Evolutionary conservation across 2,888 invertebrate species (phyloP).

Genomic region (Eucriotettix oculatus): DNA sequence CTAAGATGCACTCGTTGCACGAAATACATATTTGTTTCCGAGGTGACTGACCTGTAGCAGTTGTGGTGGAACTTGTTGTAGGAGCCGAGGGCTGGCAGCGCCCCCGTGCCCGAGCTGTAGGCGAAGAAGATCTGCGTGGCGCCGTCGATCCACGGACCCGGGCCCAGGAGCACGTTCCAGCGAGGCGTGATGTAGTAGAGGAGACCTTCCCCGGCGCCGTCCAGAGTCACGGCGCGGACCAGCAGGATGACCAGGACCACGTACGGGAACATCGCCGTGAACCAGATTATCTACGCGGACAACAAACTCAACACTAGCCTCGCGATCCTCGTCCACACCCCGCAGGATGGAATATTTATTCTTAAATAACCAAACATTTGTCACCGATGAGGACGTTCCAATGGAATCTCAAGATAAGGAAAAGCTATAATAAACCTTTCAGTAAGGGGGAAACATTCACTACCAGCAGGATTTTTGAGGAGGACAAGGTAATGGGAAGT

Average conservation of each 20-base stretch:
- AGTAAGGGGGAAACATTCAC: too few species aligned
- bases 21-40: too few species aligned
- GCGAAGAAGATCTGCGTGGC: conserved; percentile 66
- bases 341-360: too few species aligned
- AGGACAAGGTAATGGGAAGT: too few species aligned
- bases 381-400: too few species aligned
- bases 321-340: too few species aligned
- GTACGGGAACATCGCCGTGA: conserved; percentile 59
- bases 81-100: conserved; percentile 53
- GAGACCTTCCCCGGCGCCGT: conserved; percentile 46
- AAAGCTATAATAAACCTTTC: too few species aligned
- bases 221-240: conserved; percentile 45
- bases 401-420: too few species aligned
- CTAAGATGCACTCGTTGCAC: too few species aligned
- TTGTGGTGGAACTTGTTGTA: conserved; percentile 65
- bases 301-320: too few species aligned
- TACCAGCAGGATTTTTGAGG: too few species aligned
- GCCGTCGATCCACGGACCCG: conserved; percentile 55
- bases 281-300: conserved; percentile 45
- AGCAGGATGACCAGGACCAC: conserved; percentile 48
- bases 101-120: conserved; percentile 60
- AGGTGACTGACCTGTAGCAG: conserved; percentile 42
- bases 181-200: conserved; percentile 48
- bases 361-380: too few species aligned
- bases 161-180: conserved; percentile 32